Conservation (phyloP, 2,113 vertebrate species). For the Nansenia antarctica region DNA sequence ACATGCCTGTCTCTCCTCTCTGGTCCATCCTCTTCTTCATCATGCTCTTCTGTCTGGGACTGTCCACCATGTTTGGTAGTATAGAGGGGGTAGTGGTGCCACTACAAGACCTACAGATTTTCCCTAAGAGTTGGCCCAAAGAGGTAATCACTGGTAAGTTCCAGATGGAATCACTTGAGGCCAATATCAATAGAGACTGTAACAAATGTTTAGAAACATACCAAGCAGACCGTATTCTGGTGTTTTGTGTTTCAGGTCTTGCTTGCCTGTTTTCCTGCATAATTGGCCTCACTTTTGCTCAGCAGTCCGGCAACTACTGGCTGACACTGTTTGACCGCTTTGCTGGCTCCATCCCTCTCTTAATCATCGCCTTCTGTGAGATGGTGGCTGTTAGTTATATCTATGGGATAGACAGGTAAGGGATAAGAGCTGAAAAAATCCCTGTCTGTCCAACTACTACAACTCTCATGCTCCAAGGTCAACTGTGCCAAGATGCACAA, state of each 20-base stretch:
- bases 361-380: conserved; percentile 88
- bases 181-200: background rate
- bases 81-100: conserved; percentile 88
- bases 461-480: background rate
- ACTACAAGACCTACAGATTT: conserved; percentile 79
- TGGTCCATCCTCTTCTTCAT: conserved; percentile 93
- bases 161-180: background rate
- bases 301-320: conserved; percentile 91
- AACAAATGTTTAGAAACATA: background rate
- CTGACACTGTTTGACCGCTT: conserved; percentile 86
- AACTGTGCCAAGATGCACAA: background rate
- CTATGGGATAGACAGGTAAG: conserved; percentile 90
- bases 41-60: conserved; percentile 91
- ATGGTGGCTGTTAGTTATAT: conserved; percentile 87
- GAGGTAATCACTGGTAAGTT: conserved; percentile 82
- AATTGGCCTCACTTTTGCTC: conserved; percentile 84
- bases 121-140: conserved; percentile 82
- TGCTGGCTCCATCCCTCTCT: conserved; percentile 89
- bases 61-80: conserved; percentile 92
- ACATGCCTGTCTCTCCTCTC: conserved; percentile 85
- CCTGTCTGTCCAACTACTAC: too few species aligned
- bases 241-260: conserved; percentile 70
- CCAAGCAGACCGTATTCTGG: background rate
- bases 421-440: too few species aligned
- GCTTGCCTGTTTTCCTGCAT: conserved; percentile 78